A percentile compares a stretch with the other conserved stretches of the same genome.
These are phyloP conservation scores for Odocoileus virginianus DNA, from an alignment of 2,113 vertebrate genomes.

Conservation along the genomic window DNA sequence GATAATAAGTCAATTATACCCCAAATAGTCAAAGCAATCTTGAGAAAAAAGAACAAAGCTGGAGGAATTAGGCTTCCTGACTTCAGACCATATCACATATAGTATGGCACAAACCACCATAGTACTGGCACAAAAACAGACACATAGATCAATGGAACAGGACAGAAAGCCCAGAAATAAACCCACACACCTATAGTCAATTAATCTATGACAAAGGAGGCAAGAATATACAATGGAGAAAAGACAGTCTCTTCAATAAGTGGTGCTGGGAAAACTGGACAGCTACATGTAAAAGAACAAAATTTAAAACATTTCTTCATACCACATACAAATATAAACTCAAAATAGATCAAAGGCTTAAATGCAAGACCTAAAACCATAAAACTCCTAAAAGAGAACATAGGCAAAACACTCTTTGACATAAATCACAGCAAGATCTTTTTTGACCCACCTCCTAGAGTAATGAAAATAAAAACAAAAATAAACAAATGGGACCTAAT, in stretches of 20 bases:
- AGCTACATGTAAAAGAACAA: not conserved
- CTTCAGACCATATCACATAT: not conserved
- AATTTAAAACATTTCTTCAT: not conserved
- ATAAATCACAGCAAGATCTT: not conserved
- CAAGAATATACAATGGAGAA: not conserved
- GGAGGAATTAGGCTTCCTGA: not conserved
- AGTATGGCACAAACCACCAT: not conserved
- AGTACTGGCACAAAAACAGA: not conserved
- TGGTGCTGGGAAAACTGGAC: not conserved
- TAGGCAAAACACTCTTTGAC: not conserved
- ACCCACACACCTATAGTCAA: not conserved
- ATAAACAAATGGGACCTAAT: not conserved
- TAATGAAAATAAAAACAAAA: not conserved
- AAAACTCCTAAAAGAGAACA: not conserved
- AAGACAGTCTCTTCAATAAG: not conserved
- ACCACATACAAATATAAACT: not conserved
- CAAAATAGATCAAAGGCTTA: not conserved
- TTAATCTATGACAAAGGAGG: not conserved
- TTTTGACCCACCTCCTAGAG: not conserved
- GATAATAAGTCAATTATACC: not conserved
- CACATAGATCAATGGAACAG: not conserved
- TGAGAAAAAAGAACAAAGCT: not conserved
- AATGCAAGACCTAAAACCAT: not conserved
- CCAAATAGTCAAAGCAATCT: not conserved
- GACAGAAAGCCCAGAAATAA: not conserved